A percentile compares a stretch with the other conserved stretches of the same genome.
phyloP scores from a whole-genome alignment of 2,888 invertebrate species.

The Petrolisthes manimaculis region DNA sequence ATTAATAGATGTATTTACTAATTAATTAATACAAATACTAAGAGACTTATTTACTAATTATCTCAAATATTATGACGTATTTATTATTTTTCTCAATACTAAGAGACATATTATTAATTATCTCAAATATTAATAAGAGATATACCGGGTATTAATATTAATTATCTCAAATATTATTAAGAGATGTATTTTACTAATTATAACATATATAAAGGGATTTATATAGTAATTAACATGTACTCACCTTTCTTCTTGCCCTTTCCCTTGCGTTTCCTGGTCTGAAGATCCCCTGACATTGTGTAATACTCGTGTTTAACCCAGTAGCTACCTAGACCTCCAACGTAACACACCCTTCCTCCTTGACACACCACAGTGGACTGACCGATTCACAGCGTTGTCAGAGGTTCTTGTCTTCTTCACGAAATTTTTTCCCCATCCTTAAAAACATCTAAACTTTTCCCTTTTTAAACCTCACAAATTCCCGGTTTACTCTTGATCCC shows the following conservation, averaged over 20 bases:
- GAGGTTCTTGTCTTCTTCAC: neutral
- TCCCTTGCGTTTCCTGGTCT: conserved; percentile 50
- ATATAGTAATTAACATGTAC: neutral
- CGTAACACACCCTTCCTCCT: conserved; percentile 3
- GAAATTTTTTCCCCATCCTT: neutral
- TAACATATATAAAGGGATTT: neutral
- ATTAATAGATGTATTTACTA: too few species aligned
- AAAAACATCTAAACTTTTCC: neutral
- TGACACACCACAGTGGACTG: conserved; percentile 34
- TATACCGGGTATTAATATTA: neutral
- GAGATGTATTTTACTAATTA: too few species aligned
- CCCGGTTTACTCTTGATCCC: too few species aligned
- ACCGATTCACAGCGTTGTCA: conserved; percentile 35
- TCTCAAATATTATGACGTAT: too few species aligned
- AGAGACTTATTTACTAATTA: neutral
- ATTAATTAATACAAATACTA: too few species aligned
- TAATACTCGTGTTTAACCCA: conserved; percentile 16
- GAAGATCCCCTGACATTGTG: conserved; percentile 53
- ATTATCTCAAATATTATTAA: too few species aligned
- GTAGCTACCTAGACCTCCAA: conserved; percentile 15
- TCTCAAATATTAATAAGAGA: neutral
- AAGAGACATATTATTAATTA: too few species aligned
- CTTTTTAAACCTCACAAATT: neutral
- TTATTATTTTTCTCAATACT: neutral
- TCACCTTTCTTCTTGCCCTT: conserved; percentile 55